Evolutionary conservation across 2,113 vertebrate genomes (phyloP).

Genomic region (Nesogale talazaci): DNA sequence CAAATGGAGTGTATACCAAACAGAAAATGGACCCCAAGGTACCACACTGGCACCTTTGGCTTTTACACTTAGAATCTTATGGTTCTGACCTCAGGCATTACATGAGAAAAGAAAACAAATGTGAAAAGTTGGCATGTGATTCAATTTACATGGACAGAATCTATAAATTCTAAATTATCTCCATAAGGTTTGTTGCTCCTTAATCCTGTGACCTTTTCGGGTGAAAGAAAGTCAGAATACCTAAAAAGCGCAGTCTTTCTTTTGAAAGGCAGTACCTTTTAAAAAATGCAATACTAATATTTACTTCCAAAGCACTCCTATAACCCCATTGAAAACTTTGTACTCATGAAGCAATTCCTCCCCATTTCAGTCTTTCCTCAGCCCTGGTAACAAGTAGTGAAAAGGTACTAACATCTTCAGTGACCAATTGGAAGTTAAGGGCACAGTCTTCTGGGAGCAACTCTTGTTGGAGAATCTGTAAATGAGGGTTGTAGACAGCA

Average conservation of each 20-base stretch:
- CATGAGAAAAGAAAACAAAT: neutral
- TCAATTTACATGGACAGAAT: neutral
- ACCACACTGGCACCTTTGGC: constrained; percentile 10
- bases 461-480: neutral
- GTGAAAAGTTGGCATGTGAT: neutral
- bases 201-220: neutral
- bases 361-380: neutral
- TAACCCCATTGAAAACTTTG: neutral
- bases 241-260: neutral
- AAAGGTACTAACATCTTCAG: neutral
- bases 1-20: constrained; percentile 94
- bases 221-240: neutral
- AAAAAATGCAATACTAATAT: neutral
- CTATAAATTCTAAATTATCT: neutral
- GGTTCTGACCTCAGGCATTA: neutral
- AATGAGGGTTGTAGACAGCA: neutral
- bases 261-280: neutral
- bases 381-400: neutral
- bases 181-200: neutral
- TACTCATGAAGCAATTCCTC: neutral
- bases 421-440: neutral
- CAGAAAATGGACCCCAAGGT: constrained; percentile 94
- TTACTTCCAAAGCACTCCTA: neutral
- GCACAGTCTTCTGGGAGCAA: neutral
- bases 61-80: neutral